A percentile compares a stretch with the other conserved stretches of the same genome.
Conservation (phyloP, 2,113 vertebrate genomes). For the Tauraco erythrolophus region DNA sequence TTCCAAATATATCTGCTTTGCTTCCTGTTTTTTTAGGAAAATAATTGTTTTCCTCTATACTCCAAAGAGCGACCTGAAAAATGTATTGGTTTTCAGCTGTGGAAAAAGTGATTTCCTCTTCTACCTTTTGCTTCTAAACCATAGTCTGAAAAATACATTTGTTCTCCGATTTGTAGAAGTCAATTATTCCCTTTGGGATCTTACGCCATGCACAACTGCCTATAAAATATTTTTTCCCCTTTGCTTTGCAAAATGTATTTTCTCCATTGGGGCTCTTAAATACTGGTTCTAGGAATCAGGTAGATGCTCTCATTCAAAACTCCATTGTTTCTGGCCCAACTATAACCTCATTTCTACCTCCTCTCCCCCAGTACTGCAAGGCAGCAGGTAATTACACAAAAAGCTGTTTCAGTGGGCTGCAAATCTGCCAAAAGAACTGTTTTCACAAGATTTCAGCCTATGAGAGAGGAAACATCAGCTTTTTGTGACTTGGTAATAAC, state of each 20-base stretch:
- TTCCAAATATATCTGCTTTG: neutral
- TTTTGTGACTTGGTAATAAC: neutral
- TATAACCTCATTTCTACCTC: neutral
- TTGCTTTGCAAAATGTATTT: slow-evolving; percentile 5
- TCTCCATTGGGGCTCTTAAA: neutral
- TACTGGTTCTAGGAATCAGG: neutral
- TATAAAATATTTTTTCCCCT: neutral
- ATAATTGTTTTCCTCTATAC: neutral
- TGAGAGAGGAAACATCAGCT: neutral
- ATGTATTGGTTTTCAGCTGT: neutral
- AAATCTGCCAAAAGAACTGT: neutral
- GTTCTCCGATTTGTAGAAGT: neutral
- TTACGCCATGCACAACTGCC: neutral
- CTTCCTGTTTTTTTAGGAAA: neutral
- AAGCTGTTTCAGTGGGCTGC: neutral
- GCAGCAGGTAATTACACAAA: neutral
- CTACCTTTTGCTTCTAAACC: neutral
- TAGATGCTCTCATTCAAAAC: neutral
- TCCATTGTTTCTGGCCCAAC: neutral
- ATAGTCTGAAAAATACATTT: neutral
- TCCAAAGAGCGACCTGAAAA: neutral
- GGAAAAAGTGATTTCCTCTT: neutral
- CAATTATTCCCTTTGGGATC: neutral
- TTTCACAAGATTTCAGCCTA: neutral
- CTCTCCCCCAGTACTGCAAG: neutral